phyloP scores from a whole-genome alignment of 1,140 invertebrate genomes.

The Bacillus rossius region DNA sequence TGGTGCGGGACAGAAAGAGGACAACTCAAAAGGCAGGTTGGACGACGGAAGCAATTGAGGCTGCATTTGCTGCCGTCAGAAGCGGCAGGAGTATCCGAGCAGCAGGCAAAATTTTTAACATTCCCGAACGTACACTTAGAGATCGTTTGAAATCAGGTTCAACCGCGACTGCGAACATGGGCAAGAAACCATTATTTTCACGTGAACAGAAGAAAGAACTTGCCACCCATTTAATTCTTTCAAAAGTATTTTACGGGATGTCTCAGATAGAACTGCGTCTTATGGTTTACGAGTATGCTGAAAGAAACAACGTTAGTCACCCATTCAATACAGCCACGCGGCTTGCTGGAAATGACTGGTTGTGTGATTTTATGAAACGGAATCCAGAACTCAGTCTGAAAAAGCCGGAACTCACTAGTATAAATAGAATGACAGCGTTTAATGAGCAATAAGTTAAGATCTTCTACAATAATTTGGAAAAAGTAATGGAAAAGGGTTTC shows the following conservation, averaged over 20 bases:
- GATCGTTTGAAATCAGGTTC: too few species aligned
- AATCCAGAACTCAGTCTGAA: not conserved
- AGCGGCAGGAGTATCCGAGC: not conserved
- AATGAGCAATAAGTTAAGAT: not conserved
- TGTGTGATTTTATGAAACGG: not conserved
- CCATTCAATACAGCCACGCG: not conserved
- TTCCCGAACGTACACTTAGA: not conserved
- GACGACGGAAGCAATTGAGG: not conserved
- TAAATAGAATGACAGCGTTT: not conserved
- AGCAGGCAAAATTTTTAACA: not conserved
- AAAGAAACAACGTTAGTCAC: not conserved
- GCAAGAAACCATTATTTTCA: not conserved
- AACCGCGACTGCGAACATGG: too few species aligned
- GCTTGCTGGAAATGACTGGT: constrained; percentile 1
- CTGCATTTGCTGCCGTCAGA: not conserved
- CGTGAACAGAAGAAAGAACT: not conserved
- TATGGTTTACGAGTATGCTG: not conserved
- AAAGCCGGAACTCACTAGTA: not conserved
- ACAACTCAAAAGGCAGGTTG: not conserved
- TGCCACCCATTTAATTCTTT: not conserved
- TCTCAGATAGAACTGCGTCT: not conserved
- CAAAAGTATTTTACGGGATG: not conserved
- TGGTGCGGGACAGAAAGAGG: not conserved
- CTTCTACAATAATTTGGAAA: not conserved
- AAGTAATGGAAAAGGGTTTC: not conserved